Conservation (phyloP, 2,888 invertebrate species). For the Marasmarcha lunaedactyla region DNA sequence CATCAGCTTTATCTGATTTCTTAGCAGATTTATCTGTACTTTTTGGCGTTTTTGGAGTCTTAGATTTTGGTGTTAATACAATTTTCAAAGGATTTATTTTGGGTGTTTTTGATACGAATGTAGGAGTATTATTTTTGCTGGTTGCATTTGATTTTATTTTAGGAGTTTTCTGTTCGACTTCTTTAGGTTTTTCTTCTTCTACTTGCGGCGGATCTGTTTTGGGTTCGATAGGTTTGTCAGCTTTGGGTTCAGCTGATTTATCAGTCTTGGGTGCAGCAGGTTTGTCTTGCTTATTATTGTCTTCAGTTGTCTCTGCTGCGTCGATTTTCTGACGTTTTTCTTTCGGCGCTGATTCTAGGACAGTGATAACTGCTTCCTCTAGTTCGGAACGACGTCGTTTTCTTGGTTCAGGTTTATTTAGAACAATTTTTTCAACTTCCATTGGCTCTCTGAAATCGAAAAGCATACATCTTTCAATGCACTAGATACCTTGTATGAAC, state of each 20-base stretch:
- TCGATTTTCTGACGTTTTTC: slow-evolving; percentile 31
- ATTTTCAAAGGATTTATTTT: slow-evolving; percentile 10
- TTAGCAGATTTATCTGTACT: slow-evolving; percentile 15
- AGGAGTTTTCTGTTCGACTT: slow-evolving; percentile 8
- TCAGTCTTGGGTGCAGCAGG: slow-evolving; percentile 21
- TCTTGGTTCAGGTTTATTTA: slow-evolving; percentile 14
- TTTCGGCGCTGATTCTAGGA: slow-evolving; percentile 24
- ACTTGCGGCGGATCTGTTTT: neutral
- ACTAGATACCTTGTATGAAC: too few species aligned
- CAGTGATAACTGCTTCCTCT: slow-evolving; percentile 38
- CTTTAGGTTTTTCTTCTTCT: slow-evolving; percentile 27
- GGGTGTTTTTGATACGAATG: neutral
- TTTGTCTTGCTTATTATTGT: slow-evolving; percentile 12
- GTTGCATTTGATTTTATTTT: neutral
- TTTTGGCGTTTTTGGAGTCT: neutral
- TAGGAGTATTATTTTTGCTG: slow-evolving; percentile 7
- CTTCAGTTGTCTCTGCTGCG: slow-evolving; percentile 15
- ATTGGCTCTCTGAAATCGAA: slow-evolving; percentile 9
- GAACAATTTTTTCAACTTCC: slow-evolving; percentile 20
- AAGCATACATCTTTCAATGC: too few species aligned
- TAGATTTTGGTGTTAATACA: neutral
- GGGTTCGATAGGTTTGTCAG: slow-evolving; percentile 23
- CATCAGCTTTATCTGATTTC: slow-evolving; percentile 13
- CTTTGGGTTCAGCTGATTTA: slow-evolving; percentile 9
- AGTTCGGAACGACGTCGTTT: slow-evolving; percentile 48